These are phyloP conservation scores for Drosophila antonietae DNA, from an alignment of 2,888 invertebrate genomes.

Conservation along the genomic window DNA sequence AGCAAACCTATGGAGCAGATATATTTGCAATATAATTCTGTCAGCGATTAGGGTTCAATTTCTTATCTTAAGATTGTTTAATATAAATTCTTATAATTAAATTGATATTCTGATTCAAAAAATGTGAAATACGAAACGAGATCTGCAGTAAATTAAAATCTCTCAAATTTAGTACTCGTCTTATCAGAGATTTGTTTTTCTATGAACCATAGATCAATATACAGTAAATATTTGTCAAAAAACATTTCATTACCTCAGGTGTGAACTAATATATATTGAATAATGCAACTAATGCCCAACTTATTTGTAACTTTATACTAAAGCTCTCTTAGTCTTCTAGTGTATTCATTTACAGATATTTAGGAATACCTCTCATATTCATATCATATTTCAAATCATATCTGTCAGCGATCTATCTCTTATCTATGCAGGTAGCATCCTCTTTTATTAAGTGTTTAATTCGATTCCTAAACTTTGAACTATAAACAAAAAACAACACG, in stretches of 20 bases:
- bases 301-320: background rate
- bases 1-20: too few relatives aligned
- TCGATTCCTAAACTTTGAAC: background rate
- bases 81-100: background rate
- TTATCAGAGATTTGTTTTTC: background rate
- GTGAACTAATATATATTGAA: background rate
- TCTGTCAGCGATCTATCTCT: background rate
- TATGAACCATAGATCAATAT: background rate
- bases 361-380: background rate
- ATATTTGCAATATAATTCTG: background rate
- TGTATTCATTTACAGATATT: background rate
- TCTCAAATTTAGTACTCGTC: background rate
- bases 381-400: background rate
- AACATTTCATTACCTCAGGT: background rate
- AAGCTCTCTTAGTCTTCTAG: background rate
- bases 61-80: background rate
- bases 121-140: background rate
- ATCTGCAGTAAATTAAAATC: background rate
- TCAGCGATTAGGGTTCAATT: background rate
- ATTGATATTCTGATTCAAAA: background rate
- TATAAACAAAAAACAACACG: conserved; percentile 17
- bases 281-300: background rate
- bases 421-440: background rate
- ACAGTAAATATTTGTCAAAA: background rate
- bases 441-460: background rate